A percentile compares a stretch with the other conserved stretches of the same genome.
These are phyloP conservation scores for Galendromus occidentalis DNA, from an alignment of 1,140 invertebrate species.

Conservation along the genomic window DNA sequence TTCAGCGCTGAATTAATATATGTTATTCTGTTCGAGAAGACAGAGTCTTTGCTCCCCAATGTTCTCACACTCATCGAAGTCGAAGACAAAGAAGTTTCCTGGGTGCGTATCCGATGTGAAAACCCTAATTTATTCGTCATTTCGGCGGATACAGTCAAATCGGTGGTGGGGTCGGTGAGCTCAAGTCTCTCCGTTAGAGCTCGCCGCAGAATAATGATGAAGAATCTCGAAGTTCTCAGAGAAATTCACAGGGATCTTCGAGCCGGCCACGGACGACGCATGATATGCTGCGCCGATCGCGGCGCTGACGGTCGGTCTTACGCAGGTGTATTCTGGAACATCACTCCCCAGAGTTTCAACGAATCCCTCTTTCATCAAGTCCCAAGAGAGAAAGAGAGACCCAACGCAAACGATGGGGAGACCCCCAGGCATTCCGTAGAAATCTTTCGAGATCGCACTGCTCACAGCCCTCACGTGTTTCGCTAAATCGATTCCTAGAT, in stretches of 20 bases:
- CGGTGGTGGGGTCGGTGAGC: no score
- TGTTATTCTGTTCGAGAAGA: no score
- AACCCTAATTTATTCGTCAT: no score
- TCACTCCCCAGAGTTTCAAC: not conserved
- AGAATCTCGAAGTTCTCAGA: not conserved
- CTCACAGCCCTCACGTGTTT: constrained; percentile 47
- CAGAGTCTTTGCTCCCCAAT: no score
- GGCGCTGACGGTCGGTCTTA: not conserved
- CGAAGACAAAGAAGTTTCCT: no score
- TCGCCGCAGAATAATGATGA: not conserved
- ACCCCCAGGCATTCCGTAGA: constrained; percentile 30
- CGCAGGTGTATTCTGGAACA: not conserved
- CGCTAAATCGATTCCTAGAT: constrained; percentile 53
- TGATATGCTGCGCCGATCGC: not conserved
- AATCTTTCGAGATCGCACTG: constrained; percentile 39
- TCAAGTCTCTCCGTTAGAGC: not conserved
- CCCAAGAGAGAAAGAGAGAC: constrained; percentile 87
- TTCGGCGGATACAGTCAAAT: no score
- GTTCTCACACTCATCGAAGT: no score
- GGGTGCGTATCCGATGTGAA: no score
- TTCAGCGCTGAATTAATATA: no score
- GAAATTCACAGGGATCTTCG: not conserved
- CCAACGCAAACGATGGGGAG: constrained; percentile 74
- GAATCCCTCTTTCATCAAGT: constrained; percentile 44
- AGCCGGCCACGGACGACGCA: not conserved